phyloP scores from a whole-genome alignment of 2,113 vertebrate species.

The Porphyrio hochstetteri region DNA sequence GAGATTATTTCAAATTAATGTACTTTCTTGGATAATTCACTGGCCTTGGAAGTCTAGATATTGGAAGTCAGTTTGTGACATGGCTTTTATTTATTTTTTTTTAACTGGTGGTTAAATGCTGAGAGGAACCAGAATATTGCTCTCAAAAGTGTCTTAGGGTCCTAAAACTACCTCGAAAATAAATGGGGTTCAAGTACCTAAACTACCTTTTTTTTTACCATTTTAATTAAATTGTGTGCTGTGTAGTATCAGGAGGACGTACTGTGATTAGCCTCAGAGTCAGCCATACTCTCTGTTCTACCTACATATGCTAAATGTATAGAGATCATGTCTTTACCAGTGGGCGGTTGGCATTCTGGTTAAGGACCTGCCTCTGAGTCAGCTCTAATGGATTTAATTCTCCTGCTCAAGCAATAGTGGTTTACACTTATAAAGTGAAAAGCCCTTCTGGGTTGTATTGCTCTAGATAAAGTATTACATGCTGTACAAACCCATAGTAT shows the following conservation, averaged over 20 bases:
- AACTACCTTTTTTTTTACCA: background rate
- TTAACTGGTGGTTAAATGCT: background rate
- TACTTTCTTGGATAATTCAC: background rate
- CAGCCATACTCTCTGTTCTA: background rate
- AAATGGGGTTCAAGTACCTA: background rate
- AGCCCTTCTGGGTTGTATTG: constrained; percentile 14
- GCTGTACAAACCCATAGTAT: background rate
- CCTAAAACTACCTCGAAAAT: background rate
- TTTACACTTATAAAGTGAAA: background rate
- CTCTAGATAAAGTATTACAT: background rate
- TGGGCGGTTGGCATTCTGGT: background rate
- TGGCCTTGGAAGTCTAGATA: background rate
- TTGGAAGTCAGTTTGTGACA: background rate
- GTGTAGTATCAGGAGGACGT: background rate
- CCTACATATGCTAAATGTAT: background rate
- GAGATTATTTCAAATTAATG: background rate
- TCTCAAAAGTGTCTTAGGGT: background rate
- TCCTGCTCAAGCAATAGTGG: background rate
- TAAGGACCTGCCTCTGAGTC: constrained; percentile 11
- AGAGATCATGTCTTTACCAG: background rate
- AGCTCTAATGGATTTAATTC: background rate
- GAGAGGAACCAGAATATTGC: background rate
- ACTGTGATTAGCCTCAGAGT: background rate
- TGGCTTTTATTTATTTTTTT: background rate
- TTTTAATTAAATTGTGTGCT: background rate